Percentiles rank a stretch among this genome's conserved stretches.
Evolutionary conservation across 2,113 vertebrate genomes (phyloP).

Genomic region (Turnix velox): DNA sequence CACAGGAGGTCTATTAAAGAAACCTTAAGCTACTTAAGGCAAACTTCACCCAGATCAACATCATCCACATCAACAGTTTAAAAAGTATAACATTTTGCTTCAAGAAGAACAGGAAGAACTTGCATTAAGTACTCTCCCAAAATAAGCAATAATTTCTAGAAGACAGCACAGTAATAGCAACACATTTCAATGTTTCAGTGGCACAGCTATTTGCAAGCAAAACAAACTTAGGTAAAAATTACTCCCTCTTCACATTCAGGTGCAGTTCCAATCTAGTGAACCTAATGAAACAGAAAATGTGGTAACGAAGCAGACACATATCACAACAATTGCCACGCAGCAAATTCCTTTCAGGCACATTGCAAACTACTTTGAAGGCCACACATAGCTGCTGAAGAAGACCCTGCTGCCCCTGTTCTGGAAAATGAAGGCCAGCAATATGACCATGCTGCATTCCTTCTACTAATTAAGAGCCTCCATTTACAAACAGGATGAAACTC

Average conservation of each 20-base stretch:
- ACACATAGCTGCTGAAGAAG: neutral
- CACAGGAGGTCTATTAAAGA: neutral
- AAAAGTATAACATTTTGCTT: neutral
- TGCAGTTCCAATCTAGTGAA: neutral
- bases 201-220: neutral
- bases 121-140: neutral
- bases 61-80: neutral
- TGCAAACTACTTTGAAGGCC: neutral
- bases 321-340: neutral
- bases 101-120: neutral
- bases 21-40: neutral
- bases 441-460: neutral
- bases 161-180: neutral
- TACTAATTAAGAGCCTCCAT: neutral
- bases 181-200: neutral
- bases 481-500: neutral
- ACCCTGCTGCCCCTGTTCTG: neutral
- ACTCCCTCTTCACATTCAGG: neutral
- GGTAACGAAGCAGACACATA: neutral
- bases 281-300: neutral
- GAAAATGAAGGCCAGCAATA: neutral
- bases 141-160: neutral
- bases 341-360: neutral
- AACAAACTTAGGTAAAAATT: neutral
- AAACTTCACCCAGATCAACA: neutral